These are phyloP conservation scores for Macrostomum lignano DNA, from an alignment of 1,140 invertebrate species.

Conservation along the genomic window DNA sequence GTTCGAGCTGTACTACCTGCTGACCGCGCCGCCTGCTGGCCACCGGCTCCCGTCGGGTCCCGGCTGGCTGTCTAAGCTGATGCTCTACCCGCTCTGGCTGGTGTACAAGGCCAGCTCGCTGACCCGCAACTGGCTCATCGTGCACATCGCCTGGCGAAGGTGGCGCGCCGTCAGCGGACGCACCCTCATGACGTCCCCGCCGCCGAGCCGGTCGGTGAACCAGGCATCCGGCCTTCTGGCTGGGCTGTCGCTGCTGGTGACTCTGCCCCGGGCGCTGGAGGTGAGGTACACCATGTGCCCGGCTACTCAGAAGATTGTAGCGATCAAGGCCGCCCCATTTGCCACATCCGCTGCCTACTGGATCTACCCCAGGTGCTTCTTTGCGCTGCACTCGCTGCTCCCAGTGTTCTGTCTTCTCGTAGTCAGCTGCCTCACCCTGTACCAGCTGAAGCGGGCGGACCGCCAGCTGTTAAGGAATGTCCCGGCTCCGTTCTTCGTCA, in stretches of 20 bases:
- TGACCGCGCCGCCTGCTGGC: background rate
- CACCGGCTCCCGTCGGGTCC: background rate
- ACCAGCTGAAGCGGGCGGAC: no score
- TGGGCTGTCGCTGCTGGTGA: background rate
- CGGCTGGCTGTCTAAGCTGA: background rate
- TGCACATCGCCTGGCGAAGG: background rate
- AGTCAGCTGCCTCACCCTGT: background rate
- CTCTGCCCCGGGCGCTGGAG: slow-evolving; percentile 1
- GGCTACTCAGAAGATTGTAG: background rate
- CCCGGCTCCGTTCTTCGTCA: background rate
- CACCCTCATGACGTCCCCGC: background rate
- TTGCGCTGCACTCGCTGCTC: background rate
- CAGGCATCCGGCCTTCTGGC: background rate
- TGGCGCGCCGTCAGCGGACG: background rate
- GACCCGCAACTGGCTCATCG: background rate
- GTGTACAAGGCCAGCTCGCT: background rate
- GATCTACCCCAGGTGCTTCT: background rate
- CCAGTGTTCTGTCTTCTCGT: background rate
- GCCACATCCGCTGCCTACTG: background rate
- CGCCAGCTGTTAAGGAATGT: background rate
- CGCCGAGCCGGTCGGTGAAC: background rate
- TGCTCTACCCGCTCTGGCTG: background rate
- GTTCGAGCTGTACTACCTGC: background rate
- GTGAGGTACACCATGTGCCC: background rate
- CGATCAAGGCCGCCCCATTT: background rate